Conservation (phyloP, 2,797 vertebrate species). For the Lutjanus campechanus region DNA sequence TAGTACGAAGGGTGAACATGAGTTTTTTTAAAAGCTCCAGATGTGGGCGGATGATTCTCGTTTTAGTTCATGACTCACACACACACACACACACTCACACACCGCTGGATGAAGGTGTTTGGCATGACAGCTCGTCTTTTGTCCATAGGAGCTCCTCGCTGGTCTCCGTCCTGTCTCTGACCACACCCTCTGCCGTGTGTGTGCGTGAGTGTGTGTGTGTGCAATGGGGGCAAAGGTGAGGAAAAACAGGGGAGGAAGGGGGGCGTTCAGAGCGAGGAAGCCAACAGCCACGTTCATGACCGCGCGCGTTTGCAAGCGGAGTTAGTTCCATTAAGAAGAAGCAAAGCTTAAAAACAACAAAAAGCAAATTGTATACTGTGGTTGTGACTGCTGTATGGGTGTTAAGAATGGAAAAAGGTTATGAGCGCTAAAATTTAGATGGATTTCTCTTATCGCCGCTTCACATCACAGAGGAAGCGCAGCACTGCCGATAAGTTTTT, state of each 20-base stretch:
- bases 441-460: conserved; percentile 53
- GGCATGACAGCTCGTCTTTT: background rate
- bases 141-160: conserved; percentile 18
- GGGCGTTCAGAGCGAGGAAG: conserved; percentile 61
- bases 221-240: conserved; percentile 14
- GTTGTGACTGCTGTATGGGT: conserved; percentile 51
- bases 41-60: conserved; percentile 38
- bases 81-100: conserved; percentile 14
- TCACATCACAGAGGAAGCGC: conserved; percentile 54
- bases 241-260: background rate
- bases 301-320: conserved; percentile 58
- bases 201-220: conserved; percentile 18
- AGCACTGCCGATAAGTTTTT: conserved; percentile 25
- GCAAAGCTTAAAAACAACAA: conserved; percentile 85
- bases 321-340: conserved; percentile 80
- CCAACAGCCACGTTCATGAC: conserved; percentile 58
- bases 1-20: conserved; percentile 27
- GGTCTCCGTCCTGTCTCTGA: conserved; percentile 79
- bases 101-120: conserved; percentile 24
- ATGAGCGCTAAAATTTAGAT: conserved; percentile 64
- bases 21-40: background rate
- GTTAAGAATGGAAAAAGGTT: conserved; percentile 64
- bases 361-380: conserved; percentile 52
- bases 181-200: conserved; percentile 61
- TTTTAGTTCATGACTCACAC: conserved; percentile 8